A percentile compares a stretch with the other conserved stretches of the same genome.
These are phyloP conservation scores for Cheilosia impressa DNA, from an alignment of 2,888 invertebrate genomes.

Conservation along the genomic window DNA sequence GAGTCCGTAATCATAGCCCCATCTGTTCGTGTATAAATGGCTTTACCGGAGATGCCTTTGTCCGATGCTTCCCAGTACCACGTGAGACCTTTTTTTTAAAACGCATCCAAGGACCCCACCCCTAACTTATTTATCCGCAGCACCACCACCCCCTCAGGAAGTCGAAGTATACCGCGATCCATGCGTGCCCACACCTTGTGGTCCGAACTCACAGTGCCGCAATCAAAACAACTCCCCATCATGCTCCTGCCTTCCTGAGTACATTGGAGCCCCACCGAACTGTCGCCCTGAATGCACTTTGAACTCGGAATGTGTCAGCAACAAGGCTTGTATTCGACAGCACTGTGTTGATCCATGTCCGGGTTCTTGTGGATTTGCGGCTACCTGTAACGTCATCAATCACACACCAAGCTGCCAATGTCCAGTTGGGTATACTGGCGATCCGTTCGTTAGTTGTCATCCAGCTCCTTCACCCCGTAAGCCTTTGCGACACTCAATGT, in stretches of 20 bases:
- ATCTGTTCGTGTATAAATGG: conserved; percentile 89
- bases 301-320: conserved; percentile 90
- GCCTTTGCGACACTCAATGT: not conserved
- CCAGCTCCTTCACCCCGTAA: conserved; percentile 77
- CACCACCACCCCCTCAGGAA: conserved; percentile 77
- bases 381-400: conserved; percentile 87
- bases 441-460: conserved; percentile 87
- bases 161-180: conserved; percentile 83
- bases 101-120: not conserved
- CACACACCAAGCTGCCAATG: conserved; percentile 91
- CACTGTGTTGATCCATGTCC: conserved; percentile 92
- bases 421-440: conserved; percentile 88
- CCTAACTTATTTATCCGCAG: conserved; percentile 65
- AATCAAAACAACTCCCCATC: conserved; percentile 86
- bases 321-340: conserved; percentile 90
- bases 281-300: conserved; percentile 89
- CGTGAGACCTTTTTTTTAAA: conserved; percentile 78
- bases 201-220: conserved; percentile 87
- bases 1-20: conserved; percentile 91
- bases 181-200: conserved; percentile 88
- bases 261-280: conserved; percentile 89
- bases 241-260: conserved; percentile 87
- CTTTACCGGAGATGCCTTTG: conserved; percentile 90
- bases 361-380: conserved; percentile 89
- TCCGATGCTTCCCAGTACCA: conserved; percentile 86